phyloP scores from a whole-genome alignment of 2,113 vertebrate species.

The Climacteris rufus region DNA sequence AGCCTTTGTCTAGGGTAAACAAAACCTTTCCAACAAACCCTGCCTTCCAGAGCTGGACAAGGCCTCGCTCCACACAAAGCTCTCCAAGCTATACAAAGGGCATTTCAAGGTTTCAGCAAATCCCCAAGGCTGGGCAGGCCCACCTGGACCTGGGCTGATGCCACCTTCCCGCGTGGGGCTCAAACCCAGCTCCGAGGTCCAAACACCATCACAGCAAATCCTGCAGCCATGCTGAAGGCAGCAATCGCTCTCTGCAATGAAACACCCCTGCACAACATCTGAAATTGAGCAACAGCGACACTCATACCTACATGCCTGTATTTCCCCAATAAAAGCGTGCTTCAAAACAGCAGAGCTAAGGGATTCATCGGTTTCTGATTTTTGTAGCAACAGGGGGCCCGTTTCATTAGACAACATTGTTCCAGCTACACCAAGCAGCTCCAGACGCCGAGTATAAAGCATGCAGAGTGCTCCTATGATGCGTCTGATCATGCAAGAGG shows the following conservation, averaged over 20 bases:
- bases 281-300: background rate
- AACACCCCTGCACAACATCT: background rate
- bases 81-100: background rate
- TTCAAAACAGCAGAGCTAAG: background rate
- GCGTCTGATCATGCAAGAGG: slow-evolving; percentile 6
- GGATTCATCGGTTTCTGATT: slow-evolving; percentile 13
- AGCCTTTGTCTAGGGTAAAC: background rate
- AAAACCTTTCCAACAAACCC: background rate
- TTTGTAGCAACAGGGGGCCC: slow-evolving; percentile 11
- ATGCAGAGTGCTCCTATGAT: background rate
- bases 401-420: slow-evolving; percentile 28
- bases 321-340: background rate
- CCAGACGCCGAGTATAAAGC: background rate
- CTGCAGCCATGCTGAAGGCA: fast-evolving
- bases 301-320: background rate
- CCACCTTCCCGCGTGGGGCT: fast-evolving
- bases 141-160: background rate
- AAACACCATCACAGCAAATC: background rate
- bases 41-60: background rate
- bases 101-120: background rate
- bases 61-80: background rate
- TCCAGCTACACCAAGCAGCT: slow-evolving; percentile 9
- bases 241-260: background rate
- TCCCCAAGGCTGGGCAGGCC: background rate
- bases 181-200: background rate